Base-by-base conservation (phyloP, 2,797 vertebrate species). In the Anabas testudineus region DNA sequence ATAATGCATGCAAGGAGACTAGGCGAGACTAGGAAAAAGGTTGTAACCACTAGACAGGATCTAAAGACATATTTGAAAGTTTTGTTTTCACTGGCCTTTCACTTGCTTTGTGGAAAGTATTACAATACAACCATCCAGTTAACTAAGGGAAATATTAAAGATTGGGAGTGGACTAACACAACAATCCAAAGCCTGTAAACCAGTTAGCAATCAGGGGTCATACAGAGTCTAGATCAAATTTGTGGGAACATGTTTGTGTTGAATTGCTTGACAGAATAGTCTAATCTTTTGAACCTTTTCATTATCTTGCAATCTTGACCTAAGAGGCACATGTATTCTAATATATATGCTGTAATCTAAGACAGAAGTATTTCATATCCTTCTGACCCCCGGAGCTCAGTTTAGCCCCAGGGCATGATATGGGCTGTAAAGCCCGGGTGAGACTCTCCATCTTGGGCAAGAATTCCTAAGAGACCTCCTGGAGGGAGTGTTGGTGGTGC, bases 401-500 rank as follows among this genome's bases (percentile, higher is more conserved):
- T 80, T 62, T 68, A 42, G 69, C 82, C 83, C 63, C 24, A 2
- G 74, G 86, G 76, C 76, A 57, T 61, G 84, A 81, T 76, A 66
- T 70, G 68, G 54, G 65, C 66, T 64, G 65, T 48, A 83, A 83
- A 86, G 65, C 70, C 71, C 47, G 52, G 54, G 78, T 83, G 64
- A 89, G 82, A 63, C 66, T 87, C 76, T 83, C 78, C 61, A 66
- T 82, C 81, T 84, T 74, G 76, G 73, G 81, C 41, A 74, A 28
- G 39, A 86, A 91, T 91, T 92, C 89, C 82, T 86, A 14, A 1
- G 78, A 90, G 90, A 86, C 90, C 87, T 90, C 88, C 87, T 88
- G 88, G 77, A 87, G 87, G 56, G 67, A 66, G 71, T 75, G 77
- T 76, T 88, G 80, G 64, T 83, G 71, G 82, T 83, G 76, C 81